Percentiles rank a stretch among this genome's conserved stretches.
These are phyloP conservation scores for Phyllopteryx taeniolatus DNA, from an alignment of 2,113 vertebrate species.

Conservation along the genomic window DNA sequence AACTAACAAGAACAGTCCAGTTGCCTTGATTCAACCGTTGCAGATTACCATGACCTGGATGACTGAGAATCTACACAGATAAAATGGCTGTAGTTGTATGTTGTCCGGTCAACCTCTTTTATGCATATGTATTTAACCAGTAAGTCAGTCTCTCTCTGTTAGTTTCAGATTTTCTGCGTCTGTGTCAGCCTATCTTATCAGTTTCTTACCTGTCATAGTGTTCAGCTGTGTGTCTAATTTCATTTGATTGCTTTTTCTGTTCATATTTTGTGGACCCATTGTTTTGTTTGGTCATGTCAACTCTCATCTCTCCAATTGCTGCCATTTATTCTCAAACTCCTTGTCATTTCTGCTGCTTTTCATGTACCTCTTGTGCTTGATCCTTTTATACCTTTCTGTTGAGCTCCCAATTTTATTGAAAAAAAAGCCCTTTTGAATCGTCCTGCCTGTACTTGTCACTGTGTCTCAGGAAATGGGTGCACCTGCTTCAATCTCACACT, in stretches of 20 bases:
- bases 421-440: neutral
- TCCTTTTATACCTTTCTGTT: neutral
- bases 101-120: too few species aligned
- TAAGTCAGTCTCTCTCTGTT: too few species aligned
- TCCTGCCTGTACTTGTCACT: neutral
- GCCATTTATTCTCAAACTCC: neutral
- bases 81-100: too few species aligned
- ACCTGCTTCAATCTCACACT: too few species aligned
- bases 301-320: neutral
- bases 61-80: too few species aligned
- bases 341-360: neutral
- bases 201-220: neutral
- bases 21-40: too few species aligned
- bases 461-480: conserved; percentile 4
- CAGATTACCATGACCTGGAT: too few species aligned
- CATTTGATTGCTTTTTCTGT: neutral
- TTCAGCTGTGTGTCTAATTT: neutral
- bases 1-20: too few species aligned
- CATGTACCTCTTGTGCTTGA: neutral
- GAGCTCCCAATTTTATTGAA: neutral
- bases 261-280: neutral
- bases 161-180: neutral
- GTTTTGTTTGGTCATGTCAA: neutral
- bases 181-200: neutral
- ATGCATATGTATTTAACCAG: too few species aligned